phyloP scores from a whole-genome alignment of 2,888 invertebrate species.

The Hemithea aestivaria region DNA sequence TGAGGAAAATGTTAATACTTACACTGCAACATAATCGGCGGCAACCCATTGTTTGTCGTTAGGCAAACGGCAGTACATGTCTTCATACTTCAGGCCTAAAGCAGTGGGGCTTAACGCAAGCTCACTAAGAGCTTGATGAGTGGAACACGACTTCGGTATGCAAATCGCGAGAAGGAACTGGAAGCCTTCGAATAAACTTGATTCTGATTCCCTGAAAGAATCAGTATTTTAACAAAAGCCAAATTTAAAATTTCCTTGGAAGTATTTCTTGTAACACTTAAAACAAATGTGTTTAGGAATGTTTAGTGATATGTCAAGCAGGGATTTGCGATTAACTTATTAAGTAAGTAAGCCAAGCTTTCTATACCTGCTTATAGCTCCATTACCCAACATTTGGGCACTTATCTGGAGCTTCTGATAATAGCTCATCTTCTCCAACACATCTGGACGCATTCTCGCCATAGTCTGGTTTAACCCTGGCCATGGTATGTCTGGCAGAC shows the following conservation, averaged over 20 bases:
- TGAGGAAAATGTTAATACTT: no score
- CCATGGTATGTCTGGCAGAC: constrained; percentile 22
- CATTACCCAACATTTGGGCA: constrained; percentile 7
- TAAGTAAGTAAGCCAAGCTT: no score
- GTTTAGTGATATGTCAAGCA: no score
- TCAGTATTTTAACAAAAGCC: no score
- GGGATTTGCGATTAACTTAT: no score
- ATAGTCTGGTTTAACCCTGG: constrained; percentile 7
- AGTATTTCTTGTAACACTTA: no score
- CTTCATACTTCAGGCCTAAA: constrained; percentile 37
- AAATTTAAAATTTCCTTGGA: no score
- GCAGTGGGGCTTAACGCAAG: constrained; percentile 33
- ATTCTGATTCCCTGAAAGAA: constrained; percentile 16
- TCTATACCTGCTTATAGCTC: constrained; percentile 5
- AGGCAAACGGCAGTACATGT: constrained; percentile 51
- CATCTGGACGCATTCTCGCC: constrained; percentile 15
- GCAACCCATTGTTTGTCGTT: constrained; percentile 59
- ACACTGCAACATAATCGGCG: constrained; percentile 61
- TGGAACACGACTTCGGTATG: constrained; percentile 54
- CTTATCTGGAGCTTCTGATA: constrained; percentile 3
- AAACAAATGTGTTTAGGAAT: no score
- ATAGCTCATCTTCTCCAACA: background rate
- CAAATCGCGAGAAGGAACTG: constrained; percentile 51
- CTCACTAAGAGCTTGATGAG: constrained; percentile 38
- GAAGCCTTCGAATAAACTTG: constrained; percentile 8